Evolutionary conservation across 2,888 invertebrate genomes (phyloP), one percentile per base, ranked within the genome.

Genomic region (Pocota personata): DNA sequence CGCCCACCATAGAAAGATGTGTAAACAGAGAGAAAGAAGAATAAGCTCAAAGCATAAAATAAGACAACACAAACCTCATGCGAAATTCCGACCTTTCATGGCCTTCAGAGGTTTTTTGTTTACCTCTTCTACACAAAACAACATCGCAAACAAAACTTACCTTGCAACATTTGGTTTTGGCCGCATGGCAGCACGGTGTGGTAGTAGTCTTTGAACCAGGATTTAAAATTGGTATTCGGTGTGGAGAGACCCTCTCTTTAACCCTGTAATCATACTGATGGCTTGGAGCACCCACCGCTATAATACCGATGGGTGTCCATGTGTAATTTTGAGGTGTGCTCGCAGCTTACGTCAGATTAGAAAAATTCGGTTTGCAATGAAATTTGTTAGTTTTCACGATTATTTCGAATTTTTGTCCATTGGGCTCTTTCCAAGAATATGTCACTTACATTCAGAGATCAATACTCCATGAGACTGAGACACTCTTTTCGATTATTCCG

Each of bases 11-110:
- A 46, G 8, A 64, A 46, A 60, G 19, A 60, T 52, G 14, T 6
- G n/a, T 19, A 57, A 12, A 40, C 12, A 64, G 40, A 40, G 40
- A 40, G 6, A 55, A 6, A 43, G 40, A 55, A 48, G 14, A 69
- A 76, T 10, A 72, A 66, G 37, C 46, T 50, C 27, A 71, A 52
- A 82, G 55, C 60, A 62, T 62, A 35, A 55, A 40, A 50, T 8
- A 72, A 30, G 7, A 24, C 2, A 24, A 24, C 35, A 35, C 10
- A 12, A 1, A 32, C 27, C 32, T 48, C 60, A 69, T 83, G 79
- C 73, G 73, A 83, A 83, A 79, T 73, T 83, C 57, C 83, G 83
- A 83, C 83, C 83, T 83, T 83, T 79, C 83, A 78, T 83, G 83
- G 83, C 83, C 83, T 83, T 83, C 83, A 83, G 79, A 79, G 52